A percentile compares a stretch with the other conserved stretches of the same genome.
Evolutionary conservation across 2,888 invertebrate species (phyloP).

Genomic region (Plutella xylostella): DNA sequence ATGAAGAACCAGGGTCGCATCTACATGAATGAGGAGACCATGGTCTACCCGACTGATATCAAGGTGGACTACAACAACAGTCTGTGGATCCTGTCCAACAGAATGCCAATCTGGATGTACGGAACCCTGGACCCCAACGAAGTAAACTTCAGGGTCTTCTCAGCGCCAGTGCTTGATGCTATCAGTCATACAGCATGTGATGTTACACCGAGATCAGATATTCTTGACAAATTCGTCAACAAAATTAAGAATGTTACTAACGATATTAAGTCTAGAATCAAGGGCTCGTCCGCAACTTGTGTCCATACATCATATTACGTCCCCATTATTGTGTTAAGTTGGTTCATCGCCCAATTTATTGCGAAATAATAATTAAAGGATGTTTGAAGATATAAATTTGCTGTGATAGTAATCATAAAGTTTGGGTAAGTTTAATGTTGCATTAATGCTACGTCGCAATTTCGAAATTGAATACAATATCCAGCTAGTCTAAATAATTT

Average conservation of each 20-base stretch:
- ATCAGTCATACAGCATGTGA: constrained; percentile 80
- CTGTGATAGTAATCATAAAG: constrained; percentile 5
- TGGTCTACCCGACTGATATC: constrained; percentile 83
- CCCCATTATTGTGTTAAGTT: constrained; percentile 1
- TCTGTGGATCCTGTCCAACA: constrained; percentile 81
- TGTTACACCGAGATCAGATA: constrained; percentile 66
- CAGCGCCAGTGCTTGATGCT: constrained; percentile 75
- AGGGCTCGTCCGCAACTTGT: constrained; percentile 25
- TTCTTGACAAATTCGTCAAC: constrained; percentile 63
- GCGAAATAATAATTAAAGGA: background rate
- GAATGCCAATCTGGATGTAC: constrained; percentile 79
- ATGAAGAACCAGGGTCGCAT: constrained; percentile 79
- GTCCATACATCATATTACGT: constrained; percentile 10
- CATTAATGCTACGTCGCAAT: too few species aligned
- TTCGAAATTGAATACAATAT: too few species aligned
- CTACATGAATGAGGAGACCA: constrained; percentile 76
- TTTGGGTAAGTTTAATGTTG: too few species aligned
- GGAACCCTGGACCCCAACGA: constrained; percentile 70
- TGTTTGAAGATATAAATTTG: constrained; percentile 5
- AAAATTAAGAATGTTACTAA: constrained; percentile 58
- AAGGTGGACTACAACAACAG: constrained; percentile 79
- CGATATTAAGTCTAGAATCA: constrained; percentile 35
- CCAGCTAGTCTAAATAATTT: too few species aligned
- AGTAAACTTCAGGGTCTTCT: constrained; percentile 79
- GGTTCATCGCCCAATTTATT: constrained; percentile 3